A percentile compares a stretch with the other conserved stretches of the same genome.
Evolutionary conservation across 2,797 vertebrate species (phyloP).

Genomic region (Rhinatrema bivittatum): DNA sequence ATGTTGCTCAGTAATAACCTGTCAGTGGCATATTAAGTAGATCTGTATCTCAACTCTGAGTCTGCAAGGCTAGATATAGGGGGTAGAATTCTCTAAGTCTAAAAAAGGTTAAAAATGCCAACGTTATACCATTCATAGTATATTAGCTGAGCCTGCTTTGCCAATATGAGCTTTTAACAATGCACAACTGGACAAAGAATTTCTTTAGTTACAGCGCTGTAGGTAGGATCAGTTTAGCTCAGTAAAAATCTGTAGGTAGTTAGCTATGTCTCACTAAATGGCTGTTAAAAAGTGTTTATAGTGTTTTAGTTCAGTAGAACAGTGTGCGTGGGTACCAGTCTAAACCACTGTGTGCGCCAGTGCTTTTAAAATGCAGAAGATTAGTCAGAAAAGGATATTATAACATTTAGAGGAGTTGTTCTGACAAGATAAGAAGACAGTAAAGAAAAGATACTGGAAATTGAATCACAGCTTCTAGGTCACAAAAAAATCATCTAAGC

Average conservation of each 20-base stretch:
- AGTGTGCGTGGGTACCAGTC: slow-evolving; percentile 21
- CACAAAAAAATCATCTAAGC: not conserved
- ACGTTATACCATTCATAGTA: too few species aligned
- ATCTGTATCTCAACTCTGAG: too few species aligned
- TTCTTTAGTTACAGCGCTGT: slow-evolving; percentile 19
- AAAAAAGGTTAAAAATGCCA: not conserved
- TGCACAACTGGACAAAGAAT: slow-evolving; percentile 39
- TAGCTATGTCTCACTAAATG: slow-evolving; percentile 32
- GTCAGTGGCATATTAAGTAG: not conserved
- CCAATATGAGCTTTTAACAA: slow-evolving; percentile 20
- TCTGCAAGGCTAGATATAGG: not conserved
- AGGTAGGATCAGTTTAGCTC: slow-evolving; percentile 32
- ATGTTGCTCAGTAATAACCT: not conserved
- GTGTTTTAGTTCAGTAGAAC: slow-evolving; percentile 31
- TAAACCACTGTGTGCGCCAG: slow-evolving; percentile 18
- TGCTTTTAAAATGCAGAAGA: slow-evolving; percentile 14
- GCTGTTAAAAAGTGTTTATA: slow-evolving; percentile 27
- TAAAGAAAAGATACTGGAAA: too few species aligned
- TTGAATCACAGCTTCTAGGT: too few species aligned
- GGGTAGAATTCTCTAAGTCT: not conserved
- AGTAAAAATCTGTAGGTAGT: slow-evolving; percentile 33
- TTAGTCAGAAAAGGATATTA: slow-evolving; percentile 1
- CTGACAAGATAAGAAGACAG: too few species aligned
- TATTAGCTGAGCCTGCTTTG: not conserved
- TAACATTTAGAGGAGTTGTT: slow-evolving; percentile 10